These are phyloP conservation scores for Petrolisthes cinctipes DNA, from an alignment of 2,888 invertebrate genomes.

Conservation along the genomic window DNA sequence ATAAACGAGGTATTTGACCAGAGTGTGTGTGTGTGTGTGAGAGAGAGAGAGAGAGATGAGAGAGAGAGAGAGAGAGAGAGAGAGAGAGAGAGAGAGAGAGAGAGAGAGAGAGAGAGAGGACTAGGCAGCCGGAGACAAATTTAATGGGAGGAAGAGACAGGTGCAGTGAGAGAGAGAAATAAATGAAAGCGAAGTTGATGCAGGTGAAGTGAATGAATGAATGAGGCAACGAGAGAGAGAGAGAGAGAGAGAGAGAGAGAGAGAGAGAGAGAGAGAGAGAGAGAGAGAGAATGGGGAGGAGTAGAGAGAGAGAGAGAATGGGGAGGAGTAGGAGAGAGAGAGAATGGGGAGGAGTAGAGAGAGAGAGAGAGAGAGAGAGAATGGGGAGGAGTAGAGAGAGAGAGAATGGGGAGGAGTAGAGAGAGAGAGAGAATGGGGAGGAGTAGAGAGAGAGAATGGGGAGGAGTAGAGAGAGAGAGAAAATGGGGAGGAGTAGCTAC, in stretches of 20 bases:
- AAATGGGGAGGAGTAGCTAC: background rate
- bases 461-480: background rate
- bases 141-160: background rate
- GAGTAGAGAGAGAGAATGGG: background rate
- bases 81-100: constrained; percentile 15
- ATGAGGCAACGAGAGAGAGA: constrained; percentile 4
- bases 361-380: background rate
- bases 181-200: background rate
- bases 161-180: background rate
- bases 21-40: too few species aligned
- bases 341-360: background rate
- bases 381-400: background rate
- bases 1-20: background rate
- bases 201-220: background rate
- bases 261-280: background rate
- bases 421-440: background rate
- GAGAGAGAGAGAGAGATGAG: background rate
- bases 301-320: background rate
- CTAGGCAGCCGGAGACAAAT: background rate
- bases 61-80: background rate
- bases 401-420: background rate
- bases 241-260: constrained; percentile 10
- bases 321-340: background rate
- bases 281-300: background rate
- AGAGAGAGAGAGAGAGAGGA: background rate